A percentile compares a stretch with the other conserved stretches of the same genome.
Conservation (phyloP, 1,140 invertebrate species). For the Catajapyx aquilonaris region DNA sequence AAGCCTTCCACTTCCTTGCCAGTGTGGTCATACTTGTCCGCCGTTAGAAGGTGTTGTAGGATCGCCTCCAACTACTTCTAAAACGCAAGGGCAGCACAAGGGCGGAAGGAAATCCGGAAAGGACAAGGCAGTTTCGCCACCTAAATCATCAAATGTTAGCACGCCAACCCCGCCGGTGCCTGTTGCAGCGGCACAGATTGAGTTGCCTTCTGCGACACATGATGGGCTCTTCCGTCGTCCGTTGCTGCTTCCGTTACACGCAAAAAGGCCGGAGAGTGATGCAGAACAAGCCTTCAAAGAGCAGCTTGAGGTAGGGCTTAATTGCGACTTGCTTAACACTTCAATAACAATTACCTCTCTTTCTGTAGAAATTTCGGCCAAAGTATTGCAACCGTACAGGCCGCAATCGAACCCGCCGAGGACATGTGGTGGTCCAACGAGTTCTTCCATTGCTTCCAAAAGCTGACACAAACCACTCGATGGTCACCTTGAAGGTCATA, state of each 20-base stretch:
- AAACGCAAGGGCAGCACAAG: too few species aligned
- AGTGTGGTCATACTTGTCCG: too few species aligned
- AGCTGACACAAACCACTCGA: slow-evolving; percentile 18
- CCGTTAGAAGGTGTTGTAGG: too few species aligned
- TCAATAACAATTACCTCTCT: slow-evolving; percentile 4
- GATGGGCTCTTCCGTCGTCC: slow-evolving; percentile 7
- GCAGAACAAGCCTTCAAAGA: slow-evolving; percentile 26
- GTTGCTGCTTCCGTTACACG: slow-evolving; percentile 5
- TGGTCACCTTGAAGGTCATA: slow-evolving; percentile 20
- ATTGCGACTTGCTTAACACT: slow-evolving; percentile 11
- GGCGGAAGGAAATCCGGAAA: too few species aligned
- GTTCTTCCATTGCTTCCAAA: slow-evolving; percentile 28
- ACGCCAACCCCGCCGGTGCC: too few species aligned
- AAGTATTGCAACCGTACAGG: slow-evolving; percentile 27
- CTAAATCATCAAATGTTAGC: too few species aligned
- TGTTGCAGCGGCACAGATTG: too few species aligned
- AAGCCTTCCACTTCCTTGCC: too few species aligned
- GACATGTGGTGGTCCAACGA: slow-evolving; percentile 33
- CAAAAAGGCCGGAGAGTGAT: slow-evolving; percentile 1
- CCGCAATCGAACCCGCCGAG: slow-evolving; percentile 20
- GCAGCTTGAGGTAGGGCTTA: slow-evolving; percentile 27
- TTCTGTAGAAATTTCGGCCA: slow-evolving; percentile 14
- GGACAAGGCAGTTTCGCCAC: too few species aligned
- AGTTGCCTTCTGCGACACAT: background rate
- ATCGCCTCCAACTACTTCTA: too few species aligned